Conservation (phyloP, 2,888 invertebrate genomes). For the Cephus pulcher region DNA sequence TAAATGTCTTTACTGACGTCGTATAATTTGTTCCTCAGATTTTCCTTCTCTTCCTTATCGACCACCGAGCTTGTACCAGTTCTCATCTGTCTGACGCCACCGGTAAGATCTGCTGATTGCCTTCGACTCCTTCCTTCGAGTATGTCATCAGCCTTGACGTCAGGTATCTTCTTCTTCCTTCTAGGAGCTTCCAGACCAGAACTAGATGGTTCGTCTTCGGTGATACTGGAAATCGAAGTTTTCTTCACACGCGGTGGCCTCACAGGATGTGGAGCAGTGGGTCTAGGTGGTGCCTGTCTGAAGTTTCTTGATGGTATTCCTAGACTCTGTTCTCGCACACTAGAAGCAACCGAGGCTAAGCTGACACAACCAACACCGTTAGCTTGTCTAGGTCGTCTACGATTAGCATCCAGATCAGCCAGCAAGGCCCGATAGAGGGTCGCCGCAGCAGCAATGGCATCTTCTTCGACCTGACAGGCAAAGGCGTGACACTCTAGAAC, state of each 20-base stretch:
- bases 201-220: conserved; percentile 43
- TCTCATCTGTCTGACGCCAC: neutral
- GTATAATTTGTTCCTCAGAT: conserved; percentile 24
- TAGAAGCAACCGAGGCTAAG: conserved; percentile 68
- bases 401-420: conserved; percentile 68
- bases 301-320: conserved; percentile 16
- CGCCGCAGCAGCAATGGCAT: conserved; percentile 91
- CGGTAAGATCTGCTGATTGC: conserved; percentile 3
- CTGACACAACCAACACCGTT: conserved; percentile 83
- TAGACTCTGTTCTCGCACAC: conserved; percentile 49
- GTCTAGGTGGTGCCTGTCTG: conserved; percentile 30
- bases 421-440: conserved; percentile 90
- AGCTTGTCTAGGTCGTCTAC: conserved; percentile 75
- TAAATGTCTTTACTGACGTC: neutral
- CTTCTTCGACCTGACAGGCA: conserved; percentile 89
- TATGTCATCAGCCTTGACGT: conserved; percentile 56
- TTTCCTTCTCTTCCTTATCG: conserved; percentile 25
- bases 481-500: conserved; percentile 91
- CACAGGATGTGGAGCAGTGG: conserved; percentile 68
- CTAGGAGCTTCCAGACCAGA: conserved; percentile 63
- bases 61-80: neutral
- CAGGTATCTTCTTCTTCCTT: conserved; percentile 52
- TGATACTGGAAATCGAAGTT: conserved; percentile 68
- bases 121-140: conserved; percentile 52
- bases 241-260: conserved; percentile 83